Conservation (phyloP, 2,888 invertebrate genomes). For the Ypsolopha scabrella region DNA sequence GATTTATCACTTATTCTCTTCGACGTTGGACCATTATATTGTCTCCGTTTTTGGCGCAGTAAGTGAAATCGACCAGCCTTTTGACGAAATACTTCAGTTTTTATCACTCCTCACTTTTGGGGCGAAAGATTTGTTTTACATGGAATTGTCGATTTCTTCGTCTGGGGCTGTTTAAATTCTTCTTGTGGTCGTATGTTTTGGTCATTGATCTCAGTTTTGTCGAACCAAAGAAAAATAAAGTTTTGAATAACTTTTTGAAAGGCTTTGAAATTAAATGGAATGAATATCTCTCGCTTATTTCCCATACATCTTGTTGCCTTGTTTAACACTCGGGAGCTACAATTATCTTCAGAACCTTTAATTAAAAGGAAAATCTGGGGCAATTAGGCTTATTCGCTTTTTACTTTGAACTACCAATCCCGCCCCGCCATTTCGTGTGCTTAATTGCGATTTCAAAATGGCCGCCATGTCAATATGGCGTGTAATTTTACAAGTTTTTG, state of each 20-base stretch:
- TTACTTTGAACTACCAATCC: slow-evolving; percentile 42
- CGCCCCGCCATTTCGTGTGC: slow-evolving; percentile 43
- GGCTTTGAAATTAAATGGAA: no score
- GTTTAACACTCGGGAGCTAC: slow-evolving; percentile 11
- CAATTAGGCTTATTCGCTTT: slow-evolving; percentile 50
- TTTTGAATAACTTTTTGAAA: no score
- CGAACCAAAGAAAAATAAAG: no score
- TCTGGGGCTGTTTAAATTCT: no score
- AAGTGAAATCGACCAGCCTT: slow-evolving; percentile 6
- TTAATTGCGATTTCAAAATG: slow-evolving; percentile 46
- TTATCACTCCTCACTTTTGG: neutral
- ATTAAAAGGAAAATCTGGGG: slow-evolving; percentile 52
- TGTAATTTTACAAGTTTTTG: slow-evolving; percentile 37
- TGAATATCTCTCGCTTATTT: neutral
- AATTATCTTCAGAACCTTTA: slow-evolving; percentile 54
- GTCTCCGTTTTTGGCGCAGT: neutral
- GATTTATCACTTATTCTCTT: neutral
- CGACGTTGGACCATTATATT: neutral
- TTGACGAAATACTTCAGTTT: neutral
- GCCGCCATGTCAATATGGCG: slow-evolving; percentile 39
- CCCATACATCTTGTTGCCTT: neutral
- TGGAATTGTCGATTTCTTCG: neutral
- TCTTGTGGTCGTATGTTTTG: no score
- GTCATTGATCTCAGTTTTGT: no score
- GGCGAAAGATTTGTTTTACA: neutral